A percentile compares a stretch with the other conserved stretches of the same genome.
Conservation (phyloP, 92 coral and sea anemone species). For the Epizoanthus stellaris region DNA sequence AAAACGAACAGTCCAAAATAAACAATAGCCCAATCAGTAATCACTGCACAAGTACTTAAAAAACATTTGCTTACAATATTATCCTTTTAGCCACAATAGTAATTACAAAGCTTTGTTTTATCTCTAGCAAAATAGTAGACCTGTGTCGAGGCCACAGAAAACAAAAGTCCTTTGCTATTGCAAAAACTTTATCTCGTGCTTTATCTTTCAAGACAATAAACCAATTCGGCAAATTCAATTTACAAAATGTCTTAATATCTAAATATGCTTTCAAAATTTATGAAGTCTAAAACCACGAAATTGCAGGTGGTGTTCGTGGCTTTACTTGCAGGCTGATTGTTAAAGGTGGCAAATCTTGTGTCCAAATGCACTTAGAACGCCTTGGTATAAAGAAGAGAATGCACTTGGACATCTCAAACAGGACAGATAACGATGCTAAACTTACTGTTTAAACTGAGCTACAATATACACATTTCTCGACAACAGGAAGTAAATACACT, state of each 20-base stretch:
- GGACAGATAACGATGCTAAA: not conserved
- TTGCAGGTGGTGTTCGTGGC: too few species aligned
- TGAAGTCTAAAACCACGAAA: too few species aligned
- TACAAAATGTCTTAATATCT: too few species aligned
- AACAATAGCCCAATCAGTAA: conserved; percentile 38
- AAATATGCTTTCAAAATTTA: too few species aligned
- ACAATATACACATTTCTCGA: not conserved
- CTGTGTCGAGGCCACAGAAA: not conserved
- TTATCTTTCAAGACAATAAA: not conserved
- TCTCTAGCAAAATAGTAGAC: not conserved
- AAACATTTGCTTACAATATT: conserved; percentile 24
- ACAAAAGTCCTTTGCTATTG: not conserved
- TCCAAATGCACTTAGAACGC: too few species aligned
- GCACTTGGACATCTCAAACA: not conserved
- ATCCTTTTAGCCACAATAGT: conserved; percentile 17
- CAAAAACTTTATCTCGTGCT: not conserved
- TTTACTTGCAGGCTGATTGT: too few species aligned
- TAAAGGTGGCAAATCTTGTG: too few species aligned
- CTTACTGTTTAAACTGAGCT: not conserved
- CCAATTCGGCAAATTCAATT: not conserved
- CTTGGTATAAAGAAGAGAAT: too few species aligned
- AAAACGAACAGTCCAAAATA: not conserved
- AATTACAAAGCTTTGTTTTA: conserved; percentile 29
- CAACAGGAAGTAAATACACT: conserved; percentile 8
- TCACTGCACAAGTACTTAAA: conserved; percentile 20